Evolutionary conservation across 2,113 vertebrate genomes (phyloP), one percentile per base, ranked within the genome.

Genomic region (Chaenocephalus aceratus): DNA sequence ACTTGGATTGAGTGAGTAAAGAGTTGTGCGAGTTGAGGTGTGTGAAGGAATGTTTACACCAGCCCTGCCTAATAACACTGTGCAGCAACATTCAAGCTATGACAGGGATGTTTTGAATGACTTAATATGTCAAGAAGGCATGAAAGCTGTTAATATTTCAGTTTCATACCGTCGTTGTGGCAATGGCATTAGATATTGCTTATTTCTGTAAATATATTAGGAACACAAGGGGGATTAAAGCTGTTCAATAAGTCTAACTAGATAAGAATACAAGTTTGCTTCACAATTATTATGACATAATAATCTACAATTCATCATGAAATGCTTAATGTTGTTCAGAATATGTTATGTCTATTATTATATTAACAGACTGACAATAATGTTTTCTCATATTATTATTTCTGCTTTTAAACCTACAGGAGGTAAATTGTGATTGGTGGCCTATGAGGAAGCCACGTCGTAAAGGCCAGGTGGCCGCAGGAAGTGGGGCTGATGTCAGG

Each of bases 401-500:
- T 49, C 85, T 54, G 7, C 5, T 71, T 45, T 82, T 64, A 62
- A 73, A 72, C 45, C 73, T 70, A 85, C 80, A 91, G 92, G 82
- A 70, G 74, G 76, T 76, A 86, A 82, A 88, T 68, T 79, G 79
- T 90, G 88, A 88, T 75, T 75, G 89, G 87, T 90, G 86, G 91
- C 88, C 92, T 76, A 99, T 99, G 98, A 97, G 96, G 96, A 99
- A 98, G 86, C 97, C 97, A 86, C 96, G 96, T 68, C 95, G 95
- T 90, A 97, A 96, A 91, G 92, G 94, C 75, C 96, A 94, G 84
- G 95, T 94, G 91, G 93, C 89, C 44, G 75, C 79, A 76, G 90
- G 86, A 63, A 81, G 88, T 36, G 89, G 72, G 10, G 71, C 52
- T 67, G 71, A 96, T 94, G 96, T 95, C 36, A 88, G 56, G 73